Conservation (phyloP, 2,113 vertebrate species). For the Salvelinus namaycush region DNA sequence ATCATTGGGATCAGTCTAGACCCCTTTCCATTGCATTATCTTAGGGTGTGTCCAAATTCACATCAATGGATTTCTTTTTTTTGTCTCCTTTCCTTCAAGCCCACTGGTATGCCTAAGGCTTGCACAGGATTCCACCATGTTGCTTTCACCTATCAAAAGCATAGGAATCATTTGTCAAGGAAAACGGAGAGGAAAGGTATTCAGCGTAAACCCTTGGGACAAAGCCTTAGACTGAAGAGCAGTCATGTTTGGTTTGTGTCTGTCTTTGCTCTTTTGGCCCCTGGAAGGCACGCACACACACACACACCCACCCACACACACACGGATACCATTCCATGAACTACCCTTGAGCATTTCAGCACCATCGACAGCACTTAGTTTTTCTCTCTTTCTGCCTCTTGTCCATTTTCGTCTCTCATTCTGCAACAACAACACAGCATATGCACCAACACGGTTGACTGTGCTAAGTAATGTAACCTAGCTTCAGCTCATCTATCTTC, state of each 20-base stretch:
- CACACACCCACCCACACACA: background rate
- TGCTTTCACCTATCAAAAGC: background rate
- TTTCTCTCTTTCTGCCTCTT: background rate
- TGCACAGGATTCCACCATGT: background rate
- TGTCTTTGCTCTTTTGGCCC: conserved; percentile 6
- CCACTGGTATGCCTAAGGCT: background rate
- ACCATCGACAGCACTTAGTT: background rate
- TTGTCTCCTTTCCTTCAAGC: background rate
- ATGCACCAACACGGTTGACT: no score
- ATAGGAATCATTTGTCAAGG: background rate
- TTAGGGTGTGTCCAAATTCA: background rate
- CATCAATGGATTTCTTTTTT: background rate
- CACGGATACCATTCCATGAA: background rate
- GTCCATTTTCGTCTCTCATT: background rate
- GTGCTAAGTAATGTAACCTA: background rate
- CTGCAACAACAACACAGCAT: no score
- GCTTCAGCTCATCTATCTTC: no score
- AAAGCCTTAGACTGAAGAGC: background rate
- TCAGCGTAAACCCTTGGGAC: background rate
- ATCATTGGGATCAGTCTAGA: background rate
- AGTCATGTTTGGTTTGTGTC: conserved; percentile 26
- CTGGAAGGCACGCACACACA: background rate
- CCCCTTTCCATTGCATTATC: background rate
- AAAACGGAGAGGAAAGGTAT: background rate
- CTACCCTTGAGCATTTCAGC: background rate